Evolutionary conservation across 2,113 vertebrate genomes (phyloP).

Genomic region (Clarias gariepinus): DNA sequence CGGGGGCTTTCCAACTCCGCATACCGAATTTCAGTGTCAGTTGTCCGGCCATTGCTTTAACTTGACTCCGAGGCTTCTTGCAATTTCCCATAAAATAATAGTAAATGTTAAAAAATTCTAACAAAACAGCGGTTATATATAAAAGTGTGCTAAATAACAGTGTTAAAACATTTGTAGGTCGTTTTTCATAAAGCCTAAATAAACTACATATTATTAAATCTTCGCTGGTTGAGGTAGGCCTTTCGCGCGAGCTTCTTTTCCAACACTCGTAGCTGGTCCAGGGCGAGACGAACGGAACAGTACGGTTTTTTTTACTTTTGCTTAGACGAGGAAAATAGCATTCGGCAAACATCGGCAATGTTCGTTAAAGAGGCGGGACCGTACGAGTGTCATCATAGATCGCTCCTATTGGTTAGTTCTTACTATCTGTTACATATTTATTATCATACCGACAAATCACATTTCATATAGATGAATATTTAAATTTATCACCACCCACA

Average conservation of each 20-base stretch:
- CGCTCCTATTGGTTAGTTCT: conserved; percentile 58
- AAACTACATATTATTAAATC: conserved; percentile 50
- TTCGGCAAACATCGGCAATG: conserved; percentile 72
- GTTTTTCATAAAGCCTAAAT: conserved; percentile 47
- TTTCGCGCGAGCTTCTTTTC: conserved; percentile 76
- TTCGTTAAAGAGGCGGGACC: conserved; percentile 72
- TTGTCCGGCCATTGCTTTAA: conserved; percentile 46
- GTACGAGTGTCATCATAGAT: conserved; percentile 59
- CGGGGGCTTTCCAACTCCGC: conserved; percentile 64
- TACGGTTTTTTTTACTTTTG: conserved; percentile 78
- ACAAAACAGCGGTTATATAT: not conserved
- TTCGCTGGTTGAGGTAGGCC: conserved; percentile 64
- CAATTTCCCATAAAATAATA: conserved; percentile 66
- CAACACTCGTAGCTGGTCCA: conserved; percentile 76
- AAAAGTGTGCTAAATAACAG: conserved; percentile 34
- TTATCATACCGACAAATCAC: conserved; percentile 55
- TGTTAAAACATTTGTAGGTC: not conserved
- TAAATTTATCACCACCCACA: conserved; percentile 35
- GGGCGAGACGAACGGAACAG: conserved; percentile 73
- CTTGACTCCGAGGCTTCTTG: conserved; percentile 69
- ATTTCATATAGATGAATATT: conserved; percentile 49
- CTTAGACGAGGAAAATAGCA: conserved; percentile 70
- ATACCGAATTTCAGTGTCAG: conserved; percentile 51
- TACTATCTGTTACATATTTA: conserved; percentile 61
- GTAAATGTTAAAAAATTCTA: conserved; percentile 36